Percentiles rank a stretch among this genome's conserved stretches.
These are phyloP conservation scores for Leucoraja ocellata DNA, from an alignment of 2,797 vertebrate species.

Conservation along the genomic window DNA sequence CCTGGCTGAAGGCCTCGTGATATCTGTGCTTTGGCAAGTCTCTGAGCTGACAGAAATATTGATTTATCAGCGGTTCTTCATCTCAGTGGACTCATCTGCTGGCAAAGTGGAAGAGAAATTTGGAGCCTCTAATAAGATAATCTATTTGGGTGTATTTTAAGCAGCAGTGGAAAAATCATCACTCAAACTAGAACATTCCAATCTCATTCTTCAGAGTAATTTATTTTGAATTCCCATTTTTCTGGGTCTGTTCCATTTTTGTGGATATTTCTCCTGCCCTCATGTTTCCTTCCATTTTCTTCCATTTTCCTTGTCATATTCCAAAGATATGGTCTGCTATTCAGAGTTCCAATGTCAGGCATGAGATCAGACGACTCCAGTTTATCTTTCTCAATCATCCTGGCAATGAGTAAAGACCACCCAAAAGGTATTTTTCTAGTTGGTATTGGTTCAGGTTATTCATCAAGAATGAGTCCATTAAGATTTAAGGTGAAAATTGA, in stretches of 20 bases:
- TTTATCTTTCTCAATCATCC: background rate
- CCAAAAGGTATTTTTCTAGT: background rate
- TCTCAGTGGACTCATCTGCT: background rate
- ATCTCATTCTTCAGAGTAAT: background rate
- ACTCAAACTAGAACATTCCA: background rate
- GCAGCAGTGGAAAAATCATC: background rate
- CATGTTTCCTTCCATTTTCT: background rate
- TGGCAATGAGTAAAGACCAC: background rate
- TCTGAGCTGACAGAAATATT: background rate
- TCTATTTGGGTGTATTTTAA: background rate
- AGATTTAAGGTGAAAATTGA: background rate
- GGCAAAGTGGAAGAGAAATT: constrained; percentile 11
- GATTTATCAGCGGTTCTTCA: background rate
- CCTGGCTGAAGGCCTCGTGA: background rate
- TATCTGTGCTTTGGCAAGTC: background rate
- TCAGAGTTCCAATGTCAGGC: background rate
- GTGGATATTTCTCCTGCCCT: background rate
- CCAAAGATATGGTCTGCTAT: background rate
- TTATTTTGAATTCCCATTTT: background rate
- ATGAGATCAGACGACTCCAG: background rate
- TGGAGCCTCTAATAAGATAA: background rate
- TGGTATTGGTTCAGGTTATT: background rate
- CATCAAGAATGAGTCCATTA: background rate
- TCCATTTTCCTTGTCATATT: background rate
- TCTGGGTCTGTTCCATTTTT: background rate